These are phyloP conservation scores for Thymallus thymallus DNA, from an alignment of 2,113 vertebrate genomes.

Conservation along the genomic window DNA sequence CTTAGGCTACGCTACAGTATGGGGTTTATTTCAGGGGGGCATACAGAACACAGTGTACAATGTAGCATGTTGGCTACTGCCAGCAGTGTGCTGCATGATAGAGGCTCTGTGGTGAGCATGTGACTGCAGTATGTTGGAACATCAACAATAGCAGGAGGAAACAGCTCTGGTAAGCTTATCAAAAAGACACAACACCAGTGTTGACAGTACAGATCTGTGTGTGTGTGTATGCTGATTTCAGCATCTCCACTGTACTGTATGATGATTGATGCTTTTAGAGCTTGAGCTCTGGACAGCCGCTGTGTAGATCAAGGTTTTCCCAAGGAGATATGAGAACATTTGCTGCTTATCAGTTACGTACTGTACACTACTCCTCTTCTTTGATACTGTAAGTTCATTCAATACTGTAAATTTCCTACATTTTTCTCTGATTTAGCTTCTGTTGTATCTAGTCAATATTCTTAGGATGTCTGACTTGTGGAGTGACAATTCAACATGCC, in stretches of 20 bases:
- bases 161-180: conserved; percentile 33
- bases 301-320: not conserved
- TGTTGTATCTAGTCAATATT: too few relatives aligned
- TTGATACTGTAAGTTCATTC: too few relatives aligned
- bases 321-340: not conserved
- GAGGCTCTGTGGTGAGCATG: not conserved
- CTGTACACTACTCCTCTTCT: too few relatives aligned
- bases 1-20: too few relatives aligned
- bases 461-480: too few relatives aligned
- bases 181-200: conserved; percentile 39
- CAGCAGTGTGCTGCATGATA: not conserved
- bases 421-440: too few relatives aligned
- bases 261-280: conserved; percentile 46
- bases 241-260: conserved; percentile 33
- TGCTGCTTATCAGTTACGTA: not conserved
- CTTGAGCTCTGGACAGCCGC: not conserved
- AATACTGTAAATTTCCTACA: too few relatives aligned
- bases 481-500: too few relatives aligned
- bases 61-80: too few relatives aligned
- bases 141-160: conserved; percentile 4
- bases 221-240: conserved; percentile 43
- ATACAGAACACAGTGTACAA: too few relatives aligned
- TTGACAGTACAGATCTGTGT: conserved; percentile 29
- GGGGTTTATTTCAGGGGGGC: too few relatives aligned
- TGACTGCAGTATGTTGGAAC: not conserved